Evolutionary conservation across 1,140 invertebrate genomes (phyloP).

Genomic region (Reticulitermes speratus): DNA sequence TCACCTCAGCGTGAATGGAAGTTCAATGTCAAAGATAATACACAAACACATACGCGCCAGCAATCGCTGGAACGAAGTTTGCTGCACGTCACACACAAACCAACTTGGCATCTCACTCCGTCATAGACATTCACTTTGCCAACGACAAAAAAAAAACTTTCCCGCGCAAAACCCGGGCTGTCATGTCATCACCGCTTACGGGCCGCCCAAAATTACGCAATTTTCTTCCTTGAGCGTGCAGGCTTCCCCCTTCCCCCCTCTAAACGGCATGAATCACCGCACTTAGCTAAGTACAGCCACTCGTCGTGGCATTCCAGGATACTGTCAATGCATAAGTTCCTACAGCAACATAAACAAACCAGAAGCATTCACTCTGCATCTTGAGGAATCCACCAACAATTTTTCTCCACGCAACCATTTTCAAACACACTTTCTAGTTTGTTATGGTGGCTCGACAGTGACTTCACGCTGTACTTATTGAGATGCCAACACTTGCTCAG

Average conservation of each 20-base stretch:
- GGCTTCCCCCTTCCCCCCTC: background rate
- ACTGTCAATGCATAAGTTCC: too few species aligned
- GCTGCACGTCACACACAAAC: background rate
- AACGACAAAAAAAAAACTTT: background rate
- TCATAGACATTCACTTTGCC: background rate
- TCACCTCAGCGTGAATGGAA: background rate
- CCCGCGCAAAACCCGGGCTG: background rate
- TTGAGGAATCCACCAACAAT: too few species aligned
- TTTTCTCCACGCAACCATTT: too few species aligned
- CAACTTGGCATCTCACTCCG: background rate
- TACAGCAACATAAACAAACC: too few species aligned
- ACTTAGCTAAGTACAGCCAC: background rate
- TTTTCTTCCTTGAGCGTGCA: background rate
- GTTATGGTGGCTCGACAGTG: too few species aligned
- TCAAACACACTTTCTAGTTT: too few species aligned
- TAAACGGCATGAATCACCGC: background rate
- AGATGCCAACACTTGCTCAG: too few species aligned
- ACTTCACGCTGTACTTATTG: too few species aligned
- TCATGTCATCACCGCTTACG: background rate
- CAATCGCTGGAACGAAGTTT: background rate
- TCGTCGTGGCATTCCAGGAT: too few species aligned
- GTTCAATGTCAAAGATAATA: background rate
- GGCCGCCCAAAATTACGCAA: constrained; percentile 4
- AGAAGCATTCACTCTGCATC: too few species aligned
- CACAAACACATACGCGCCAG: background rate